These are phyloP conservation scores for Chelon auratus DNA, from an alignment of 2,797 vertebrate genomes.

Conservation along the genomic window DNA sequence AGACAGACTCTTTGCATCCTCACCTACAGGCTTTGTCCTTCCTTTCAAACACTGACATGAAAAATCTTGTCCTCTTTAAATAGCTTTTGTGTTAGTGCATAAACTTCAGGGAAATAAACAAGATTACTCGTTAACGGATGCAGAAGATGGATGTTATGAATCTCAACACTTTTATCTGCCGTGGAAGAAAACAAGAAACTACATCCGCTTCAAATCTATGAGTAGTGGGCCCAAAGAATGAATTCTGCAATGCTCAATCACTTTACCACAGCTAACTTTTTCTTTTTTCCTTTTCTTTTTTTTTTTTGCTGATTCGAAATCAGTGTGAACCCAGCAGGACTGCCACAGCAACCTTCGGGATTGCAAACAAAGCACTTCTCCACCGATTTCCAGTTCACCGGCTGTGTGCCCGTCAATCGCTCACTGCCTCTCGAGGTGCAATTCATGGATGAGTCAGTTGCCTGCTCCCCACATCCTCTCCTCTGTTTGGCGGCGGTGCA, in stretches of 20 bases:
- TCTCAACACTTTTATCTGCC: conserved; percentile 19
- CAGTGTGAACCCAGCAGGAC: conserved; percentile 54
- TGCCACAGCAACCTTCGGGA: conserved; percentile 46
- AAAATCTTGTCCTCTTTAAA: conserved; percentile 26
- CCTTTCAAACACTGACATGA: conserved; percentile 14
- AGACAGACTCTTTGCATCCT: conserved; percentile 16
- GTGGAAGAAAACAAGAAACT: neutral
- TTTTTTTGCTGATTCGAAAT: neutral
- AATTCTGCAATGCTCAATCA: conserved; percentile 44
- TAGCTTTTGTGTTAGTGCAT: conserved; percentile 22
- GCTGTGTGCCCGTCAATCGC: conserved; percentile 74
- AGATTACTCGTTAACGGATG: conserved; percentile 23
- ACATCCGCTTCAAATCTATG: conserved; percentile 34
- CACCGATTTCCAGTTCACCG: conserved; percentile 77
- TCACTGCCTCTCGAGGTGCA: conserved; percentile 75
- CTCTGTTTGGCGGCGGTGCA: conserved; percentile 71
- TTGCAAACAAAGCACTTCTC: conserved; percentile 76
- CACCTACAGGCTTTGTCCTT: conserved; percentile 26
- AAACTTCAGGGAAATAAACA: conserved; percentile 28
- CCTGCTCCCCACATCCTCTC: conserved; percentile 69
- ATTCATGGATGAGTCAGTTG: conserved; percentile 79
- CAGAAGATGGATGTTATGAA: conserved; percentile 3
- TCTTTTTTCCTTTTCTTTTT: conserved; percentile 2
- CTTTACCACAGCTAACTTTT: conserved; percentile 26
- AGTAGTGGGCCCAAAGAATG: conserved; percentile 8